Evolutionary conservation across 2,113 vertebrate genomes (phyloP), one percentile per base, ranked within the genome.

Genomic region (Aviceda subcristata): DNA sequence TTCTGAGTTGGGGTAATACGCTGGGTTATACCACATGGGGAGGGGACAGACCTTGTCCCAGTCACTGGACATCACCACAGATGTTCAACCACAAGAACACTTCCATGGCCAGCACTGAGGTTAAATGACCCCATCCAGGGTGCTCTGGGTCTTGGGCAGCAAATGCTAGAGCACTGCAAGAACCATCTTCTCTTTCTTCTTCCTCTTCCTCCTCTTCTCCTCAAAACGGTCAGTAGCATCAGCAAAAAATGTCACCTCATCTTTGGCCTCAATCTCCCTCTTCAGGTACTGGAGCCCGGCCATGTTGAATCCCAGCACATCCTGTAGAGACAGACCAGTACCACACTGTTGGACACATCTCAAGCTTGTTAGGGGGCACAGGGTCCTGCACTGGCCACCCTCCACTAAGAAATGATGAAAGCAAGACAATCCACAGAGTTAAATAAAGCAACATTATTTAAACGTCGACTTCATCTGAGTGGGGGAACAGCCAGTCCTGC

Each of bases 241-340:
- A 12, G 99, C 98, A 76, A 99, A 99, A 98, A 99, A 99, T 73
- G 96, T 98, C 86, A 99, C 98, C 59, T 99, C 99, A n/a, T 99
- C 99, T 86, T 98, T 99, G 80, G 98, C 98, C 95, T 99, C 99
- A 3, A 99, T 98, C 96, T 99, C 99, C 41, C 99, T 98, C 97
- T 99, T 99, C 62, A 99, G 98, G 94, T 98, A 99, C 97, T 99
- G 98, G 4, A 99, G 99, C 27, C 98, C 99, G 3, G 99, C 99
- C 96, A 99, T 98, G 95, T 99, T 99, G 93, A 99, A 99, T 86
- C 99, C 99, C 84, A 99, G 98, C 60, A 99, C 94, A 72, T 99
- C 99, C 99, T 99, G 97, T 45, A 80, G 30, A 89, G 38, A 92
- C 48, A 92, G 3, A 93, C 8, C 53, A 95, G 41, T 64, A 92